Base-by-base conservation (phyloP, 1,140 invertebrate species). In the Venturia canescens region DNA sequence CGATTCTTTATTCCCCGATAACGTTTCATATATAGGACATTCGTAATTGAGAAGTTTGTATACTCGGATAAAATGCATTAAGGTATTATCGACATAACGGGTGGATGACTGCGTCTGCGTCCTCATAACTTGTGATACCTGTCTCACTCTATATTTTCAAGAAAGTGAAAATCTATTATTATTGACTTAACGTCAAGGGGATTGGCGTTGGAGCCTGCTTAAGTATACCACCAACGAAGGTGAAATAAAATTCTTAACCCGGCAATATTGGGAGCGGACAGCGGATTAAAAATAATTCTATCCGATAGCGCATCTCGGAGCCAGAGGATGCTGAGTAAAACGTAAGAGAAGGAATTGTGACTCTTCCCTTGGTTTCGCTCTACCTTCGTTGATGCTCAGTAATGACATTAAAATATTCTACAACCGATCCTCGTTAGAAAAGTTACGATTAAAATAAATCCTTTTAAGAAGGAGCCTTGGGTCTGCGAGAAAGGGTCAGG, bases 381-480 rank as follows among this genome's bases (percentile, higher is more conserved):
- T 34, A 34, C 31, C 31, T 34, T 34, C 78, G 53, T 44, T 31
- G 79, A 18, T 34, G 79, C 71, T 71, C 50, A 83, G 80, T 88
- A 89, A 88, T 79, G 85, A 84, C 81, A 85, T 89, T 88, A 87
- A 86, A 87, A 88, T 88, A 85, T 86, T 84, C 83, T 80, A 89
- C 85, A 85, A 87, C 81, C 84, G 87, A 89, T 88, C 79, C 84
- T 86, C 84, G 82, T 88, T 88, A 89, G 74, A 88, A 87, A 88
- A 88, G 87, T 88, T 88, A 88, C 86, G 85, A 87, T 88, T 84
- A 88, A 89, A 88, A 88, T 88, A 87, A 88, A 88, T 87, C 87
- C 85, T 83, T 88, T 89, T 86, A 87, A 83, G 78, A 78, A 74
- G 74, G 50, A 75, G 21, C 48, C 44, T 38, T 48, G 70, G 50